Evolutionary conservation across 2,113 vertebrate species (phyloP).

Genomic region (Axis porcinus): DNA sequence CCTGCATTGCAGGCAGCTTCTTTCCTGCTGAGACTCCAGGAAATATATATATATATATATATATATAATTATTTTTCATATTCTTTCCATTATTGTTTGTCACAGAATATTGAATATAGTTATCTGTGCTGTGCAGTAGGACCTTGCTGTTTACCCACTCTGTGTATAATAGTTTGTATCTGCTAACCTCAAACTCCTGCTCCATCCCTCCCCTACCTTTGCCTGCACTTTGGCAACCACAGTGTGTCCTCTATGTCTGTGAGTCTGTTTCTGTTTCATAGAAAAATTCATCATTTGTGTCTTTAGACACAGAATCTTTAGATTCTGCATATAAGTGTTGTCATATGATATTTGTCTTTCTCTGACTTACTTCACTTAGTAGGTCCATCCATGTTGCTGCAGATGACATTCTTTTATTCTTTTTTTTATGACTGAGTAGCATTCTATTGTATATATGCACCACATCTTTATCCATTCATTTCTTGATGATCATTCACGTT

Average conservation of each 20-base stretch:
- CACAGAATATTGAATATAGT: neutral
- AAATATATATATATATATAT: neutral
- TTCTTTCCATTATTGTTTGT: neutral
- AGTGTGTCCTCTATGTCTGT: neutral
- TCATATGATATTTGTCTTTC: neutral
- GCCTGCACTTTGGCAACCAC: neutral
- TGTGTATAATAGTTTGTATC: neutral
- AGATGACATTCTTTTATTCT: neutral
- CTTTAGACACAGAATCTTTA: neutral
- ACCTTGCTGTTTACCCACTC: neutral
- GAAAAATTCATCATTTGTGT: neutral
- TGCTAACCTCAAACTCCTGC: neutral
- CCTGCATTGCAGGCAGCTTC: neutral
- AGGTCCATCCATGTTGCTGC: neutral
- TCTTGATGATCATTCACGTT: neutral
- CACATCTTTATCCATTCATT: neutral
- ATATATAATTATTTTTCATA: neutral
- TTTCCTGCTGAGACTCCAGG: neutral
- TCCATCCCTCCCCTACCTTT: neutral
- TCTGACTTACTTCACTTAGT: neutral
- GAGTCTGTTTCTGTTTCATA: neutral
- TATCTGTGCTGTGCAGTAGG: neutral
- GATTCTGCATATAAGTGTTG: neutral
- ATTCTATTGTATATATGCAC: neutral
- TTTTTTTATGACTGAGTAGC: neutral